Conservation (phyloP, 1,140 invertebrate species). For the Drosophila jambulina region DNA sequence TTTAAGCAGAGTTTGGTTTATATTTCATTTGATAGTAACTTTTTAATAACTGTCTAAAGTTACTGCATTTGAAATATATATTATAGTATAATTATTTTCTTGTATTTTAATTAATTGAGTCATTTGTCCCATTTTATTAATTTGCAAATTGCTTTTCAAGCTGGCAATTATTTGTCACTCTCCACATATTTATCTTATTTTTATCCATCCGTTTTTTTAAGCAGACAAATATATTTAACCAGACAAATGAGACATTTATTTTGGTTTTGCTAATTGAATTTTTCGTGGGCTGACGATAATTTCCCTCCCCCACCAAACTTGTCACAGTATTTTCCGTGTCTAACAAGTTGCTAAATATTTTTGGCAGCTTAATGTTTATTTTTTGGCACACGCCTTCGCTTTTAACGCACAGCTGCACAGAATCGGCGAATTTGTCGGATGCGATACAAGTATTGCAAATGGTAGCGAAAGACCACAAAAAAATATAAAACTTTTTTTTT, state of each 20-base stretch:
- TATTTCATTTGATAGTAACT: background rate
- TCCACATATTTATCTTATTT: background rate
- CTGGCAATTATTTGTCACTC: constrained; percentile 3
- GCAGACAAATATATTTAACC: constrained; percentile 6
- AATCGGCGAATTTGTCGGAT: constrained; percentile 47
- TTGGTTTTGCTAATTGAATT: constrained; percentile 12
- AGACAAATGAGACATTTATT: constrained; percentile 12
- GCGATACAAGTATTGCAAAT: constrained; percentile 27
- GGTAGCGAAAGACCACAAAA: constrained; percentile 11
- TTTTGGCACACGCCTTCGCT: constrained; percentile 61
- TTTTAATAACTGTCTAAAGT: background rate
- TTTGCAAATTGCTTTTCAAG: constrained; percentile 5
- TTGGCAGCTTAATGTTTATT: constrained; percentile 33
- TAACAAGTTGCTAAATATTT: constrained; percentile 57
- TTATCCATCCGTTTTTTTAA: background rate
- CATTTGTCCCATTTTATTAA: background rate
- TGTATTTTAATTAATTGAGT: background rate
- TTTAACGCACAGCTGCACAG: constrained; percentile 36
- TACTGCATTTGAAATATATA: background rate
- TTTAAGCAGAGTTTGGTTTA: background rate
- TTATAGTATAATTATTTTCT: background rate
- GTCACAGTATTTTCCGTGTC: constrained; percentile 25
- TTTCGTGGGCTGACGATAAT: constrained; percentile 4
- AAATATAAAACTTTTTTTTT: constrained; percentile 19
- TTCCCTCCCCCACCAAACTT: background rate